These are phyloP conservation scores for Drosophila ambigua DNA, from an alignment of 1,140 invertebrate species.

Conservation along the genomic window DNA sequence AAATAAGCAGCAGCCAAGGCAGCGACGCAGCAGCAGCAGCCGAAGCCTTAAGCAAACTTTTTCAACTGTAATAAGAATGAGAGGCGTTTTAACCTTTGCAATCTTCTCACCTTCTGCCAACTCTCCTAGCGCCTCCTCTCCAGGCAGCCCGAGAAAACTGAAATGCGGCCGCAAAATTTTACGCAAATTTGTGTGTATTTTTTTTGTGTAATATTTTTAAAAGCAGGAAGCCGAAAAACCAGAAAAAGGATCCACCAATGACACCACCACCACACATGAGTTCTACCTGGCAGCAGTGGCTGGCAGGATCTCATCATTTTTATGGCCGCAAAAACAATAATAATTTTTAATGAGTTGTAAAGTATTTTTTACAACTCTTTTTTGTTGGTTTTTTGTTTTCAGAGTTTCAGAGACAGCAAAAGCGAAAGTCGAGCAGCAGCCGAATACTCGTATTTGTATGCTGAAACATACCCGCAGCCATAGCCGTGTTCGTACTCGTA, in stretches of 20 bases:
- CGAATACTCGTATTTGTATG: slow-evolving; percentile 54
- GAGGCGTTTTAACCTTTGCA: slow-evolving; percentile 49
- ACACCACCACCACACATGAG: slow-evolving; percentile 20
- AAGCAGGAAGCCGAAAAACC: neutral
- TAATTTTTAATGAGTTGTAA: slow-evolving; percentile 78
- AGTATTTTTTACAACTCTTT: slow-evolving; percentile 60
- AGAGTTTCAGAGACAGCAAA: neutral
- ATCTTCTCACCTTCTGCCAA: slow-evolving; percentile 6
- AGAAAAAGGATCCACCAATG: slow-evolving; percentile 28
- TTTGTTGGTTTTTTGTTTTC: neutral
- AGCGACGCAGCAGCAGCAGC: too few species aligned
- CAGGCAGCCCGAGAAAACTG: slow-evolving; percentile 24
- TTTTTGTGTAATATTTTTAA: slow-evolving; percentile 44
- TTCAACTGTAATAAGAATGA: slow-evolving; percentile 48
- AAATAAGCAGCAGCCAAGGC: slow-evolving; percentile 20
- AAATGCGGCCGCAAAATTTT: slow-evolving; percentile 54
- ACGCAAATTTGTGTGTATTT: slow-evolving; percentile 43
- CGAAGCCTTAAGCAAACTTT: slow-evolving; percentile 40
- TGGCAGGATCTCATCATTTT: slow-evolving; percentile 21
- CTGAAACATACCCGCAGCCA: neutral
- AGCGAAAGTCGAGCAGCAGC: slow-evolving; percentile 54
- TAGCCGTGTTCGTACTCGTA: neutral
- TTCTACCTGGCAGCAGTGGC: too few species aligned
- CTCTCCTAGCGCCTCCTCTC: too few species aligned
- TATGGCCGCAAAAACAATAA: slow-evolving; percentile 47